Base-by-base conservation (phyloP, 30 jellyfish, hydroid and myxozoan genomes). In the Aurelia sp. region DNA sequence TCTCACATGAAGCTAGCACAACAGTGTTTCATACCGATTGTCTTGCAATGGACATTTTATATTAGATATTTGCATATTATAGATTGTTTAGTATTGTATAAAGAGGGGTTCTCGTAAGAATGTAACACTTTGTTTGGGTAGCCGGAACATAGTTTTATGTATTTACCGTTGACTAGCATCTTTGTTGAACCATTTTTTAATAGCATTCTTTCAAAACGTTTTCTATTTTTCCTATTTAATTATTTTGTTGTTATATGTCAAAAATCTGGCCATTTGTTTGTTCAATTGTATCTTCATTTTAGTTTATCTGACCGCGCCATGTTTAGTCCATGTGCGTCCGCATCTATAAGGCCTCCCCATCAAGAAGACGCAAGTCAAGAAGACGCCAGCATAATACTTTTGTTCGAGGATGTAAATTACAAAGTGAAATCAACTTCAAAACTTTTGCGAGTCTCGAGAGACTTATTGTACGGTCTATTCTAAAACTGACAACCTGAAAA, bases 61-160 rank as follows among this genome's bases (percentile, higher is more conserved):
- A 62, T 78, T 78, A 78, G 89, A 64, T 78, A 66, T 76, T 76
- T 76, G 76, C 86, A 62, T 76, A 60, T 78, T 78, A 78, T 78
- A 78, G 89, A 78, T 63, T 78, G 89, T 78, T 78, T 62, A 78
- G 89, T 66, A 78, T 35, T 59, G 89, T 78, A 78, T 78, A 78
- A 78, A 78, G 89, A 78, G 89, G 89, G 89, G 89, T 62, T 78
- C 79, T 64, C 79, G 72, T 62, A 18, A 47, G 79, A 78, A 78
- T 78, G 89, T 78, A 78, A 78, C 89, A 78, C 89, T 78, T 78
- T 44, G 55, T 44, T 58, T 78, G 73, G 79, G 66, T 78, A 64
- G 89, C 66, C 89, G 79, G 89, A 76, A 78, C 89, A 78, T 78
- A 78, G 89, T 78, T 78, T 78, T 62, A 37, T 53, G 67, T 62